These are phyloP conservation scores for Pungitius pungitius DNA, from an alignment of 2,113 vertebrate species.

Conservation along the genomic window DNA sequence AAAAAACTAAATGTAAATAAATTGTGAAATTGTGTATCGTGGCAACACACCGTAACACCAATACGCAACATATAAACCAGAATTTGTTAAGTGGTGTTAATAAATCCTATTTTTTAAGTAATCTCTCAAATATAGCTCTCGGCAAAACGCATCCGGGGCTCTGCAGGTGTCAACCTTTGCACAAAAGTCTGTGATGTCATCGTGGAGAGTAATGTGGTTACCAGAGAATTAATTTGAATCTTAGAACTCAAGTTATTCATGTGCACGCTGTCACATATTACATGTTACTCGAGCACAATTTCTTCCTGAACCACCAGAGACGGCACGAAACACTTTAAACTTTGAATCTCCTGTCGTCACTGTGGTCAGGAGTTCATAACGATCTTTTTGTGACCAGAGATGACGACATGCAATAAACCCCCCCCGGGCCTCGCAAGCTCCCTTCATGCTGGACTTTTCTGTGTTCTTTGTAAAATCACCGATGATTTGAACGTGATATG, in stretches of 20 bases:
- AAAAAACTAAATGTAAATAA: neutral
- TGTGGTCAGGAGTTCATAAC: constrained; percentile 22
- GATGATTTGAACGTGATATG: constrained; percentile 21
- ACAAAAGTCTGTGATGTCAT: neutral
- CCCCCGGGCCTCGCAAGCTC: constrained; percentile 8
- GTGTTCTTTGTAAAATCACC: constrained; percentile 16
- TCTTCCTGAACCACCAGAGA: neutral
- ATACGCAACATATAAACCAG: no score
- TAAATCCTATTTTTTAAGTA: neutral
- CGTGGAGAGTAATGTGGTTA: neutral
- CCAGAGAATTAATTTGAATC: neutral
- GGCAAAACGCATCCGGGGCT: neutral
- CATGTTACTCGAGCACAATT: neutral
- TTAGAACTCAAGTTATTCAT: neutral
- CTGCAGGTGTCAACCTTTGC: neutral
- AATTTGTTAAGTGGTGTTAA: neutral
- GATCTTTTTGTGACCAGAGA: constrained; percentile 25
- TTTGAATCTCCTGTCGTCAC: neutral
- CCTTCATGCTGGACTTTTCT: constrained; percentile 12
- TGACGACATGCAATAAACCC: constrained; percentile 30
- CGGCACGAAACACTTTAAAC: neutral
- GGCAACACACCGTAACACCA: no score
- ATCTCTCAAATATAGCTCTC: neutral
- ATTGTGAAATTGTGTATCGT: no score
- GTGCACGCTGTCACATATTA: neutral